These are phyloP conservation scores for Ectropis crepuscularia DNA, from an alignment of 2,888 invertebrate genomes.

Conservation along the genomic window DNA sequence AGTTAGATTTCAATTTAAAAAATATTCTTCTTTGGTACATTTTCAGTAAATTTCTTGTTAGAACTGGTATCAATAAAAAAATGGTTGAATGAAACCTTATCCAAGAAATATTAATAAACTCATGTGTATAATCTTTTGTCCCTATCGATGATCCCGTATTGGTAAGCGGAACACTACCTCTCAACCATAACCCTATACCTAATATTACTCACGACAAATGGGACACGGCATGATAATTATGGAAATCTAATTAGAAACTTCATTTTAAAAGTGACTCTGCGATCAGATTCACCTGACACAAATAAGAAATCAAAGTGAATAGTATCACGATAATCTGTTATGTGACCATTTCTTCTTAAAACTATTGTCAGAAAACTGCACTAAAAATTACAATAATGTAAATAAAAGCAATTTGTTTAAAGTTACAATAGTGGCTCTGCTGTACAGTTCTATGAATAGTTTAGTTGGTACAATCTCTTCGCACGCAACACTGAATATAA, in stretches of 20 bases:
- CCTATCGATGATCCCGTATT: too few species aligned
- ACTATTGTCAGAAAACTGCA: background rate
- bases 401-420: background rate
- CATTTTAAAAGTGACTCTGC: conserved; percentile 17
- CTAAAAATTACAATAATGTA: background rate
- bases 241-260: conserved; percentile 22
- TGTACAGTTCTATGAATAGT: background rate
- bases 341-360: background rate
- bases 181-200: too few species aligned
- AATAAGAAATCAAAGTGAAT: conserved; percentile 39
- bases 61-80: too few species aligned
- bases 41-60: too few species aligned
- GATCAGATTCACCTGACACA: conserved; percentile 34
- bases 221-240: background rate
- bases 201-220: too few species aligned
- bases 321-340: conserved; percentile 50
- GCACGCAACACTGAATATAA: conserved; percentile 67
- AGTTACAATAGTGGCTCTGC: background rate
- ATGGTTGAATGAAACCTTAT: too few species aligned
- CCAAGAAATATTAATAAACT: too few species aligned
- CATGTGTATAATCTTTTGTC: too few species aligned
- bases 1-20: too few species aligned
- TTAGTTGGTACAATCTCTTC: conserved; percentile 54
- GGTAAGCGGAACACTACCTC: too few species aligned
- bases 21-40: too few species aligned